Evolutionary conservation across 2,888 invertebrate species (phyloP).

Genomic region (Dryomyza anilis): DNA sequence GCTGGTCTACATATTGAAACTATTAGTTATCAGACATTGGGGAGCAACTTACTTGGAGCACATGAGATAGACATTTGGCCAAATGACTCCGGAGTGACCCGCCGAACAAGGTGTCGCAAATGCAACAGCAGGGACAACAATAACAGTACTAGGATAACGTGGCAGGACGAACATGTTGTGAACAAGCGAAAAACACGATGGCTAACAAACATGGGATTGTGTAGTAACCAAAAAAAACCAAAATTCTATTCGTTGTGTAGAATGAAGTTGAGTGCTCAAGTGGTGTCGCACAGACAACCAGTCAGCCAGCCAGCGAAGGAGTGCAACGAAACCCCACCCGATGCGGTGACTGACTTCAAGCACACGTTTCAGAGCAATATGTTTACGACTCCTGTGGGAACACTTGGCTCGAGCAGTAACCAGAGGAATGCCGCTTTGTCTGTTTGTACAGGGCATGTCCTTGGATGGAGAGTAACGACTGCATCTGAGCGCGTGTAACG

Average conservation of each 20-base stretch:
- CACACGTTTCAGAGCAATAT: conserved; percentile 14
- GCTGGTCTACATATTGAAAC: too few species aligned
- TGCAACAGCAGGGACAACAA: background rate
- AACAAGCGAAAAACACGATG: conserved; percentile 8
- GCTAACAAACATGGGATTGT: background rate
- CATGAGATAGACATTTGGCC: background rate
- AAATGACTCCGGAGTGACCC: conserved; percentile 17
- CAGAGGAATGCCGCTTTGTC: background rate
- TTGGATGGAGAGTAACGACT: background rate
- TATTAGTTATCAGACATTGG: conserved; percentile 14
- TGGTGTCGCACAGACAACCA: too few species aligned
- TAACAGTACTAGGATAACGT: background rate
- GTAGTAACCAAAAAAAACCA: too few species aligned
- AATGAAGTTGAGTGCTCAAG: too few species aligned
- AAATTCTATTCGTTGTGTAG: too few species aligned
- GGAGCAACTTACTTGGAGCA: background rate
- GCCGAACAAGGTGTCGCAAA: conserved; percentile 18
- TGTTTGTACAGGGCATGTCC: background rate
- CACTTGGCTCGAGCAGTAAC: conserved; percentile 8
- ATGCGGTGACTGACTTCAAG: background rate
- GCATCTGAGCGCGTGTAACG: background rate
- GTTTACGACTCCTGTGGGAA: conserved; percentile 19
- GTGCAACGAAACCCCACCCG: background rate
- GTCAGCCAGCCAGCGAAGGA: too few species aligned
- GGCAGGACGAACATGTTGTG: background rate